Base-by-base conservation (phyloP, 1,140 invertebrate genomes). In the Pogonomyrmex barbatus region DNA sequence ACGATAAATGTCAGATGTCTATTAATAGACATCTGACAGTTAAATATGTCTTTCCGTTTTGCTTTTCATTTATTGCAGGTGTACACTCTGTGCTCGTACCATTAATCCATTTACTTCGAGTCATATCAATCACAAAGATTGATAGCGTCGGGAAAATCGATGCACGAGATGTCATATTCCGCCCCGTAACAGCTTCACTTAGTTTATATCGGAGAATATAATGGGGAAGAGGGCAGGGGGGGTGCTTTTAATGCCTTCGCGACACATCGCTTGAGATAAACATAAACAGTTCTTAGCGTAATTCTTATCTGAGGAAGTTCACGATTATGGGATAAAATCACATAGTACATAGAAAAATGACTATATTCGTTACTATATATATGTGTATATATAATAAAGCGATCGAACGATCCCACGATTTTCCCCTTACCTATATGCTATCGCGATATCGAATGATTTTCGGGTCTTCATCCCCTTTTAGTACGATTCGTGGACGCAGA, bases 391-490 rank as follows among this genome's bases (percentile, higher is more conserved):
- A n/a, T 62, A 24, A 47, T n/a, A 39, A 50, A 50, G 6, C 12
- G n/a, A n/a, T 30, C 10, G 24, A n/a, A 4, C 50, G 33, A 9
- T 24, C 54, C 9, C 58, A 54, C 9, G 33, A 70, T 58, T 56
- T 81, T 70, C 10, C 4, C 30, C 39, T 81, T 30, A 70, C 78
- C 52, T 81, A 0, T 24, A 45, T 9, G 0, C 36, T 65, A 42
- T 70, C 58, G 36, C 24, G 36, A 75, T 33, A 45, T 56, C 39
- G 39, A 30, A 58, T 12, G 36, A 6, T 8, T 81, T 17, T 36
- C 24, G 33, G 14, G 4, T 56, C 50, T 45, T 81, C 17, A 81
- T 71, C 45, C n/a, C 36, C n/a, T 68, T 81, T 70, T 56, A 81
- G 30, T 5, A 81, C 52, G 52, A 9, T 71, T 45, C 10, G 10